Percentiles rank a stretch among this genome's conserved stretches.
Evolutionary conservation across 2,113 vertebrate species (phyloP).

Genomic region (Varanus komodoensis): DNA sequence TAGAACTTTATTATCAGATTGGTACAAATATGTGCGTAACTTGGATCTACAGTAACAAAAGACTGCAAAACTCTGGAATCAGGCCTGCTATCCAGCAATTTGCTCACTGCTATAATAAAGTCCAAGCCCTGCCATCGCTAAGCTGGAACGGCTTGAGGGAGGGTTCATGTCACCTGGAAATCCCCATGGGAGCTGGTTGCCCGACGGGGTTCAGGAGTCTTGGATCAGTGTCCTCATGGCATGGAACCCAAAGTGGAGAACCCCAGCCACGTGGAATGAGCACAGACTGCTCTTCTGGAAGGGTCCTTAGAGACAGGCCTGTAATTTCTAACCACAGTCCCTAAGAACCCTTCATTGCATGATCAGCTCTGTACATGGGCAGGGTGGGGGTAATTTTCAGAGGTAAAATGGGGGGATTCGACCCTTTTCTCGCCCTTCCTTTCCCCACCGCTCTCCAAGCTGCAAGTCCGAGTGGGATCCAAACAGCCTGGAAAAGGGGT

Average conservation of each 20-base stretch:
- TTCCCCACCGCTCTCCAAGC: not conserved
- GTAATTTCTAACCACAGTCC: not conserved
- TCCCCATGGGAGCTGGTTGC: too few relatives aligned
- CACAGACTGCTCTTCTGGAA: not conserved
- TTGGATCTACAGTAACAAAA: not conserved
- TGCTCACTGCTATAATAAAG: not conserved
- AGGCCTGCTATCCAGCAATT: not conserved
- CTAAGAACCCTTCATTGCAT: not conserved
- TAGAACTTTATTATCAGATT: conserved; percentile 23
- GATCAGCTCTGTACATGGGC: too few relatives aligned
- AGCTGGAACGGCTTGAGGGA: not conserved
- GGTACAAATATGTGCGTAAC: not conserved
- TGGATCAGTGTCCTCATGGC: not conserved
- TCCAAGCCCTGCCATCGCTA: too few relatives aligned
- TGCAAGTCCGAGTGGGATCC: not conserved
- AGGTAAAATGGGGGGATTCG: not conserved
- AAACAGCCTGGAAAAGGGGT: not conserved
- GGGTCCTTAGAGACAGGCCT: not conserved
- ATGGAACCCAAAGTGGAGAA: not conserved
- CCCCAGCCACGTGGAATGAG: not conserved
- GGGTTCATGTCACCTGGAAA: accelerated
- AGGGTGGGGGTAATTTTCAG: not conserved
- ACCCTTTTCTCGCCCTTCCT: not conserved
- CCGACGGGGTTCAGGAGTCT: too few relatives aligned
- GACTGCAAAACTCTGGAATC: not conserved